phyloP scores from a whole-genome alignment of 2,113 vertebrate genomes.

The Hippolais icterina region DNA sequence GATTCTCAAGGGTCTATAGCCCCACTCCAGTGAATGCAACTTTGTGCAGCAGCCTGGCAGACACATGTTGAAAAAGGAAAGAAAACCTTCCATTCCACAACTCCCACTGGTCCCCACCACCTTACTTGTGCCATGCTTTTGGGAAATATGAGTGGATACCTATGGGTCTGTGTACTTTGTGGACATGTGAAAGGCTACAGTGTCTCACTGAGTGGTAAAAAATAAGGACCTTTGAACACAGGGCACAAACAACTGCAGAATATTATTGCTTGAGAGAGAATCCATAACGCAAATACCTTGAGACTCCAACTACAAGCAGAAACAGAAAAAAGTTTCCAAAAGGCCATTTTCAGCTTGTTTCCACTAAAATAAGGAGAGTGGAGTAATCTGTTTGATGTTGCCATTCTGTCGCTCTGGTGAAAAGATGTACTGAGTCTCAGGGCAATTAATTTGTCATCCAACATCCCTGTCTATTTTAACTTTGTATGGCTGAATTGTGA shows the following conservation, averaged over 20 bases:
- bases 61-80: fast-evolving
- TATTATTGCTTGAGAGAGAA: neutral
- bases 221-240: neutral
- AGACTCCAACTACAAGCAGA: neutral
- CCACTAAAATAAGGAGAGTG: neutral
- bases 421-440: neutral
- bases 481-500: neutral
- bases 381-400: neutral
- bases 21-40: neutral
- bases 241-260: neutral
- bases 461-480: neutral
- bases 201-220: neutral
- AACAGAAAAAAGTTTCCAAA: neutral
- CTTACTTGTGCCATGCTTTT: neutral
- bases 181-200: neutral
- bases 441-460: slow-evolving; percentile 4
- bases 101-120: neutral
- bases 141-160: neutral
- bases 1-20: neutral
- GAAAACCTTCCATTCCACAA: neutral
- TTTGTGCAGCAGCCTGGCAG: neutral
- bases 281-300: neutral
- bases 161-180: fast-evolving
- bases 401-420: neutral
- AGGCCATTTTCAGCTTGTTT: neutral